phyloP scores from a whole-genome alignment of 2,888 invertebrate genomes.

The Brachycybe producta region DNA sequence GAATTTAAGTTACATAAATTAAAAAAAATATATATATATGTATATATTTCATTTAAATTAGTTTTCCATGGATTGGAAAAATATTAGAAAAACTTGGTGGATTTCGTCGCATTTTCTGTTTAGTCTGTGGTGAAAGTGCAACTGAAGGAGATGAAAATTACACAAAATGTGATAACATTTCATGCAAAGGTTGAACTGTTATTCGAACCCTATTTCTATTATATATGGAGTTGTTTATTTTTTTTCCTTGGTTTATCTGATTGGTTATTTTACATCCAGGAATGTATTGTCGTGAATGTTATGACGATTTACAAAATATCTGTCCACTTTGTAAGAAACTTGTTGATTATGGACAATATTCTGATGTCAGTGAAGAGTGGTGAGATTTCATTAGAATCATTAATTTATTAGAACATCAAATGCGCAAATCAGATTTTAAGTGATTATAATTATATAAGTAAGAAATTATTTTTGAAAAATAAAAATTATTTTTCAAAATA shows the following conservation, averaged over 20 bases:
- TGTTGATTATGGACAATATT: slow-evolving; percentile 3
- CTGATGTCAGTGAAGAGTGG: slow-evolving; percentile 10
- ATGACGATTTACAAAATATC: slow-evolving; percentile 3
- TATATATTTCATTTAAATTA: too few species aligned
- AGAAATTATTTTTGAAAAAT: too few species aligned
- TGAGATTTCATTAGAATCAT: slow-evolving; percentile 5
- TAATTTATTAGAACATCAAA: too few species aligned
- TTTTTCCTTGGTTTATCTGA: background rate
- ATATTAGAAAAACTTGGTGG: background rate
- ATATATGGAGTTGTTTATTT: background rate
- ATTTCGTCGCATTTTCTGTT: slow-evolving; percentile 1
- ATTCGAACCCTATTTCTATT: too few species aligned
- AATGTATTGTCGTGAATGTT: slow-evolving; percentile 1
- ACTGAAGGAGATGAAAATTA: background rate
- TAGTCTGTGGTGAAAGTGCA: slow-evolving; percentile 1
- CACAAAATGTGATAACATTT: slow-evolving; percentile 6
- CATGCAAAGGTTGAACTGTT: slow-evolving; percentile 1
- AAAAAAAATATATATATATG: too few species aligned
- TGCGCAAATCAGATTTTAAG: too few species aligned
- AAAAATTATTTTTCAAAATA: too few species aligned
- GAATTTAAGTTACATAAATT: too few species aligned
- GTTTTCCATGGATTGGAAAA: slow-evolving; percentile 6
- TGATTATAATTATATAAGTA: too few species aligned
- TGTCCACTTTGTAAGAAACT: slow-evolving; percentile 9
- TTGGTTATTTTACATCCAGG: background rate